phyloP scores from a whole-genome alignment of 1,140 invertebrate genomes.

The Vanessa tameamea region DNA sequence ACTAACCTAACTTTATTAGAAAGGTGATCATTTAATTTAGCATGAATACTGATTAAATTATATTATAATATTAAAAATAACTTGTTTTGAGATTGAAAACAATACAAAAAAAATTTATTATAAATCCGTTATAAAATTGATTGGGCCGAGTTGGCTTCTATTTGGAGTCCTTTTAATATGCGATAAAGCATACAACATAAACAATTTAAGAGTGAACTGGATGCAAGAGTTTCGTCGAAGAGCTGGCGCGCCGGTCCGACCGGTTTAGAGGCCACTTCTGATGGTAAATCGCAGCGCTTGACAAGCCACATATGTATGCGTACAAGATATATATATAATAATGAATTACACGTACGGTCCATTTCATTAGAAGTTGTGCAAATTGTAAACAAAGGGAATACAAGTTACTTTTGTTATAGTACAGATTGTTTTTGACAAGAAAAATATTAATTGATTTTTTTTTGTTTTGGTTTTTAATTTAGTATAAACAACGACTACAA shows the following conservation, averaged over 20 bases:
- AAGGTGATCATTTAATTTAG: not conserved
- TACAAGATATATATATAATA: slow-evolving; percentile 21
- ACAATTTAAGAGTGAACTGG: slow-evolving; percentile 66
- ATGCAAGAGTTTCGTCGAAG: slow-evolving; percentile 65
- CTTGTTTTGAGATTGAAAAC: too few species aligned
- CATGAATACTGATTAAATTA: not conserved
- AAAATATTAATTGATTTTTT: too few species aligned
- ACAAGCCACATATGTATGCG: slow-evolving; percentile 34
- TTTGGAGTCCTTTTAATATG: slow-evolving; percentile 36
- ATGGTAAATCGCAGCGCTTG: slow-evolving; percentile 62
- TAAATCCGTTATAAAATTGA: not conserved
- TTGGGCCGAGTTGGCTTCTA: slow-evolving; percentile 7
- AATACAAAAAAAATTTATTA: too few species aligned
- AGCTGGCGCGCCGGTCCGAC: slow-evolving; percentile 63
- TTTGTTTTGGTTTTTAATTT: too few species aligned
- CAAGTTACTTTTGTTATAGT: too few species aligned
- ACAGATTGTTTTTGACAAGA: too few species aligned
- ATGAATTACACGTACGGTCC: slow-evolving; percentile 6
- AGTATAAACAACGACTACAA: too few species aligned
- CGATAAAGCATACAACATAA: slow-evolving; percentile 60
- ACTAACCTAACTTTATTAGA: not conserved
- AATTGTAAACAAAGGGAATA: not conserved
- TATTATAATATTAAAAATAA: too few species aligned
- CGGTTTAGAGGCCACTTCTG: slow-evolving; percentile 73
- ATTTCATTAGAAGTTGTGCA: not conserved